Conservation (phyloP, 2,113 vertebrate genomes). For the Carettochelys insculpta region DNA sequence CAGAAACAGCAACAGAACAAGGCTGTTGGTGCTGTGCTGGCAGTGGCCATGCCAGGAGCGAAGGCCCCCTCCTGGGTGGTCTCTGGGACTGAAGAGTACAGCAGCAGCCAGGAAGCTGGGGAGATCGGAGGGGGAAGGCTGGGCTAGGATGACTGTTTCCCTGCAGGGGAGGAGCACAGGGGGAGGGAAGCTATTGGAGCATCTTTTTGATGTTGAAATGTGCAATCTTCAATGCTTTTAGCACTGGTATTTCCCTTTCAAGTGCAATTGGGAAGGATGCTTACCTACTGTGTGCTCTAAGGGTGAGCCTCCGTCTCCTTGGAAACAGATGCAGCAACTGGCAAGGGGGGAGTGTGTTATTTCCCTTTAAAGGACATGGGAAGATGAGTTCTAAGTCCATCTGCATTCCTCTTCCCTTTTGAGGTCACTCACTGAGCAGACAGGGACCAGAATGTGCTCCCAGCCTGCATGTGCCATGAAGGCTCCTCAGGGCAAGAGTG, state of each 20-base stretch:
- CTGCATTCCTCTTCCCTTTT: not conserved
- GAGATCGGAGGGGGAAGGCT: too few relatives aligned
- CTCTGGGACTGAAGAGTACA: not conserved
- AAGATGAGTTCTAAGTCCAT: not conserved
- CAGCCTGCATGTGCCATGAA: not conserved
- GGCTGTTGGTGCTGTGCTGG: not conserved
- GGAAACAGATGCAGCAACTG: constrained; percentile 16
- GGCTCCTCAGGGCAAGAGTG: not conserved
- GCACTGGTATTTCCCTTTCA: not conserved
- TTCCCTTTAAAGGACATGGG: not conserved
- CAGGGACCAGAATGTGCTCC: not conserved
- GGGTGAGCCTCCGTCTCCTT: constrained; percentile 19
- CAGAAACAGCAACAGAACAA: not conserved
- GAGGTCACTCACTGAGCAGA: not conserved
- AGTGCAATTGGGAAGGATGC: not conserved
- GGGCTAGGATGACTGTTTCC: not conserved
- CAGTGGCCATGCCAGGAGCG: not conserved
- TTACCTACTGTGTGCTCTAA: not conserved
- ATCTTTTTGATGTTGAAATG: not conserved
- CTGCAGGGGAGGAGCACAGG: not conserved
- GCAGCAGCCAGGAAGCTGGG: not conserved
- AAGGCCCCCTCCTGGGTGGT: not conserved
- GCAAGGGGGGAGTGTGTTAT: not conserved
- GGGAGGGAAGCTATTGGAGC: accelerated
- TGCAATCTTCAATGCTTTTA: not conserved